Percentiles rank a stretch among this genome's conserved stretches.
Conservation (phyloP, 2,113 vertebrate species). For the Malaclemys terrapin region DNA sequence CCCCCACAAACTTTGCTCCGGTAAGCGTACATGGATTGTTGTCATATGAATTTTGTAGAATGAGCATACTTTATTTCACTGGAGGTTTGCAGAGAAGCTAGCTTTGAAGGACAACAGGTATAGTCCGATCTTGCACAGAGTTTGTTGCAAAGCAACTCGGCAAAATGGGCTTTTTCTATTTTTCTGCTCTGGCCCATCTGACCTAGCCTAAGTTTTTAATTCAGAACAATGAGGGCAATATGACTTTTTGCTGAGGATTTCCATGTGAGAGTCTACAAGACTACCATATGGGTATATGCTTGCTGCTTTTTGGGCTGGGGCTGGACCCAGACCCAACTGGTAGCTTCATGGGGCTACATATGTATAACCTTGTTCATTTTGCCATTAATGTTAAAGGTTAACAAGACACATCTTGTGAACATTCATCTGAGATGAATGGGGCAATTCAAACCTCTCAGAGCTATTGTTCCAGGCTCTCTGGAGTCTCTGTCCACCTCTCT, state of each 20-base stretch:
- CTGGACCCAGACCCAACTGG: neutral
- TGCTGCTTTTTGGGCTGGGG: neutral
- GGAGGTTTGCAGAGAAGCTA: neutral
- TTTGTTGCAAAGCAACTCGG: neutral
- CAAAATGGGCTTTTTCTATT: neutral
- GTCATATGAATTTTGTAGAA: neutral
- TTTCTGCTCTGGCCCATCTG: neutral
- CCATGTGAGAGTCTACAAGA: neutral
- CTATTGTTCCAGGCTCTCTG: neutral
- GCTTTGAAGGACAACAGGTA: neutral
- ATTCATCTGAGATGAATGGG: neutral
- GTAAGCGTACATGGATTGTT: neutral
- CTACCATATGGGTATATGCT: neutral
- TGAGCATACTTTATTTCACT: neutral
- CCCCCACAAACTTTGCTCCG: neutral
- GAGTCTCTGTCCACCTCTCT: neutral
- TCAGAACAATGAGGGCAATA: neutral
- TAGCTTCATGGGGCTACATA: neutral
- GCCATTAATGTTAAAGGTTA: neutral
- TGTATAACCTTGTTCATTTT: neutral
- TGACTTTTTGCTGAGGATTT: neutral
- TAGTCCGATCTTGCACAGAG: neutral
- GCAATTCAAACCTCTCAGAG: neutral
- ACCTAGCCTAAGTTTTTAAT: neutral
- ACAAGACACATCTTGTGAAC: neutral